phyloP scores from a whole-genome alignment of 2,113 vertebrate species.

The Sapajus apella region DNA sequence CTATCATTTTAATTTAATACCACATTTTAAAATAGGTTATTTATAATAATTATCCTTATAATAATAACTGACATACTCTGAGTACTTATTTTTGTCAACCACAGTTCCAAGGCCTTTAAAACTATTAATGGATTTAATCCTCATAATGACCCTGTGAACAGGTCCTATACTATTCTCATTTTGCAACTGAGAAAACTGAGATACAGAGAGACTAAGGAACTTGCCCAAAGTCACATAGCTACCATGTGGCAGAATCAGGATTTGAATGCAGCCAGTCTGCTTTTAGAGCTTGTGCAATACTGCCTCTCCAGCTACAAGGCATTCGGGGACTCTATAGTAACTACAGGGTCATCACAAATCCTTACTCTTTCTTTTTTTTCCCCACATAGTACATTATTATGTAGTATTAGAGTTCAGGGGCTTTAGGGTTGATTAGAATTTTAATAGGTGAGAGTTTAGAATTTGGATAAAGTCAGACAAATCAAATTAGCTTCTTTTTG shows the following conservation, averaged over 20 bases:
- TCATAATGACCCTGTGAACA: not conserved
- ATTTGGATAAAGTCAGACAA: not conserved
- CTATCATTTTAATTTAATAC: not conserved
- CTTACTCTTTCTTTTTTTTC: not conserved
- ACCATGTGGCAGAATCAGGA: not conserved
- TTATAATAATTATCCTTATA: not conserved
- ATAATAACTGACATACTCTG: not conserved
- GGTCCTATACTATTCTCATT: not conserved
- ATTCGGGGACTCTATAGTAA: not conserved
- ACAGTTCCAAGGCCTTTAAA: conserved; percentile 5
- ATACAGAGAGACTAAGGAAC: not conserved
- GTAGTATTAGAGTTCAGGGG: not conserved
- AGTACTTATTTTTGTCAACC: not conserved
- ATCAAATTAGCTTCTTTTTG: not conserved
- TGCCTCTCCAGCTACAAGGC: not conserved
- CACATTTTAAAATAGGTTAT: not conserved
- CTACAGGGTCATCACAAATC: not conserved
- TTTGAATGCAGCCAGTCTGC: not conserved
- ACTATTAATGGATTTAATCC: not conserved
- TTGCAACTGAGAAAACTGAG: not conserved
- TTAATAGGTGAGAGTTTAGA: not conserved
- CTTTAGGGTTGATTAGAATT: not conserved
- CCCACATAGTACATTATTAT: not conserved
- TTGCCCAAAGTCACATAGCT: not conserved
- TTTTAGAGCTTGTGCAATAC: not conserved